These are phyloP conservation scores for Montipora cactus DNA, from an alignment of 64 coral and sea anemone genomes.

Conservation along the genomic window DNA sequence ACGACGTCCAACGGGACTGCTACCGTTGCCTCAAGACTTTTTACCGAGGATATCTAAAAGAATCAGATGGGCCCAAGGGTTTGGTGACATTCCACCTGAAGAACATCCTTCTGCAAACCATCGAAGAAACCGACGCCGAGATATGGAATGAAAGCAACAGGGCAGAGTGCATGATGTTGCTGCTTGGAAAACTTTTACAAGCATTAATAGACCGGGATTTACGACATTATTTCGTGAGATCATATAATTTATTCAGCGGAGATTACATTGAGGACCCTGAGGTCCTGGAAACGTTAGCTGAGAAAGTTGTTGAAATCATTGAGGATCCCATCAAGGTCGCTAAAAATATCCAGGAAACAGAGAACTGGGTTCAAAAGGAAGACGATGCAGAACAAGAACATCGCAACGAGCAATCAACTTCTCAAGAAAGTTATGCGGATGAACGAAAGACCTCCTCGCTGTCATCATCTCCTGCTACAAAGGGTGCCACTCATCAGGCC, in stretches of 20 bases:
- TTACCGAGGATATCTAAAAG: conserved; percentile 28
- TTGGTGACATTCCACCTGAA: conserved; percentile 51
- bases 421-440: neutral
- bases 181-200: conserved; percentile 8
- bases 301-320: conserved; percentile 62
- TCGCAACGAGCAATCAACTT: neutral
- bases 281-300: conserved; percentile 9
- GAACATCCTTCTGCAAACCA: conserved; percentile 60
- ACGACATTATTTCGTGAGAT: conserved; percentile 58
- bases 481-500: neutral
- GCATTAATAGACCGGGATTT: conserved; percentile 15
- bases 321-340: conserved; percentile 36
- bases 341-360: conserved; percentile 24
- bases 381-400: neutral
- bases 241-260: conserved; percentile 65
- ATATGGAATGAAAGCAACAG: conserved; percentile 59
- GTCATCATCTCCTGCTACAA: neutral
- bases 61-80: neutral
- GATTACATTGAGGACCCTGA: conserved; percentile 55
- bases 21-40: conserved; percentile 71
- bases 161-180: conserved; percentile 57
- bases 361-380: neutral
- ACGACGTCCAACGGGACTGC: conserved; percentile 51
- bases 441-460: neutral
- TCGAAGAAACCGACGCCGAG: conserved; percentile 61